These are phyloP conservation scores for Turdus rufiventris DNA, from an alignment of 2,113 vertebrate genomes.

Conservation along the genomic window DNA sequence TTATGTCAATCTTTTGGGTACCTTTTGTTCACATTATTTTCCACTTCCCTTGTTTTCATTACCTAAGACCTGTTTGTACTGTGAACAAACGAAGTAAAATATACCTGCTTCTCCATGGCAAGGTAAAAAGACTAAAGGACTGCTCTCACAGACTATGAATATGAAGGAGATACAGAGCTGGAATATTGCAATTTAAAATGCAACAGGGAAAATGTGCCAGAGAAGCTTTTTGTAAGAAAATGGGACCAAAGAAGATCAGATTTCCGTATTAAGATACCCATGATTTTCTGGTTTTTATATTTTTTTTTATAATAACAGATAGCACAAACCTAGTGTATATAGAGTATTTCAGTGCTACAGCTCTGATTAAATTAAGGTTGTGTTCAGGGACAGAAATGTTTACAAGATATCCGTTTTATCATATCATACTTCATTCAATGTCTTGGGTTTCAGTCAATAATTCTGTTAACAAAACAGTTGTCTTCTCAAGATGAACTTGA, in stretches of 20 bases:
- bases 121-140: neutral
- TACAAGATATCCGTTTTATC: neutral
- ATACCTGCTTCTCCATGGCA: neutral
- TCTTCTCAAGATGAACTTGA: neutral
- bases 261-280: neutral
- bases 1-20: neutral
- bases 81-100: neutral
- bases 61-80: neutral
- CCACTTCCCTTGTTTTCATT: neutral
- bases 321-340: neutral
- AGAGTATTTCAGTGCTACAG: neutral
- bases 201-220: neutral
- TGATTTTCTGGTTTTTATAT: neutral
- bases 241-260: neutral
- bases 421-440: neutral
- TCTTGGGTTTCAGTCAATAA: neutral
- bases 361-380: neutral
- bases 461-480: neutral
- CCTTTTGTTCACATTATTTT: neutral
- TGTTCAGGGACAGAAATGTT: neutral
- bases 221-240: neutral
- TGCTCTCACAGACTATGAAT: neutral
- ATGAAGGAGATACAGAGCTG: neutral
- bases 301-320: neutral
- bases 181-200: neutral